Evolutionary conservation across 2,113 vertebrate species (phyloP).

Genomic region (Cebus imitator): DNA sequence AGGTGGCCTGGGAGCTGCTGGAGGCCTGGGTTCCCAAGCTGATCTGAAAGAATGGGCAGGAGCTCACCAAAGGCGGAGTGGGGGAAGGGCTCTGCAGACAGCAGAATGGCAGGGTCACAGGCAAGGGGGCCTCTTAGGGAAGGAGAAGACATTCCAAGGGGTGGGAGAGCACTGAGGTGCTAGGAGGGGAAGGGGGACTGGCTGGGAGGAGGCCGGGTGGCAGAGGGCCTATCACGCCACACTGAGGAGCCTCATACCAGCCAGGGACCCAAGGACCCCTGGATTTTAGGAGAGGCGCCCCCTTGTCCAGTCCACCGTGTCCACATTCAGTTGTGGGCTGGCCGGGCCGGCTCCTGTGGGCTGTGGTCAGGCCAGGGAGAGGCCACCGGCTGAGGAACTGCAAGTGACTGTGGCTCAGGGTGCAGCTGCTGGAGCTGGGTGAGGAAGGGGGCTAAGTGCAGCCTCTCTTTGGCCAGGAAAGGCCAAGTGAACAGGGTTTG

Average conservation of each 20-base stretch:
- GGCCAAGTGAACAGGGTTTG: neutral
- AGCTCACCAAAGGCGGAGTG: neutral
- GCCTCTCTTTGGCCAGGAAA: slow-evolving; percentile 33
- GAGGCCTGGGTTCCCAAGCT: neutral
- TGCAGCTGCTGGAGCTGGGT: neutral
- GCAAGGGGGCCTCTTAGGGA: neutral
- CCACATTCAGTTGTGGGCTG: neutral
- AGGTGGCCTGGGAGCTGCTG: neutral
- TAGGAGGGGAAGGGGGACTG: neutral
- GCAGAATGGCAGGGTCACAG: neutral
- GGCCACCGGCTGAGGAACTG: neutral
- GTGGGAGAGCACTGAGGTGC: too few relatives aligned
- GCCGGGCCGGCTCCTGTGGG: neutral
- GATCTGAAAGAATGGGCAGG: neutral
- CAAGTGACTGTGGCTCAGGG: accelerated
- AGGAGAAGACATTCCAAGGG: neutral
- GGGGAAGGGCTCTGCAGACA: neutral
- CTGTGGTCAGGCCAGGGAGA: neutral
- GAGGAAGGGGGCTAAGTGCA: neutral
- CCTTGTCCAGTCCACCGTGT: accelerated
- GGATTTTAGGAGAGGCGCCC: neutral
- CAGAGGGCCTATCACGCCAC: accelerated
- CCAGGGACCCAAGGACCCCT: neutral
- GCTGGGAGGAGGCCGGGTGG: neutral
- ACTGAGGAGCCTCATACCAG: neutral